phyloP scores from a whole-genome alignment of 2,797 vertebrate species.

The Florisuga fusca region DNA sequence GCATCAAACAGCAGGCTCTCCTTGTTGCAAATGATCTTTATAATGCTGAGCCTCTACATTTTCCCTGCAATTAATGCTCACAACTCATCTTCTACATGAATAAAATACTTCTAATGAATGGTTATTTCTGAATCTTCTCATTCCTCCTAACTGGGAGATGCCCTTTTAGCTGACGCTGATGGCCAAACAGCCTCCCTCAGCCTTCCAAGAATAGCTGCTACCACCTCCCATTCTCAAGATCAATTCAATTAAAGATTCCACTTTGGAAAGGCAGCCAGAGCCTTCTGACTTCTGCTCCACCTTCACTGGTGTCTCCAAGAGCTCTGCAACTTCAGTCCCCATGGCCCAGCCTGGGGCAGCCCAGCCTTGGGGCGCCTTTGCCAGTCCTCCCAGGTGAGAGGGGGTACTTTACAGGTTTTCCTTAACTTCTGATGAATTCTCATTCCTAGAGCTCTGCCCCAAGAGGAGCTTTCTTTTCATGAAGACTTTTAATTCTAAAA shows the following conservation, averaged over 20 bases:
- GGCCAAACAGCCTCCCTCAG: constrained; percentile 11
- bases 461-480: background rate
- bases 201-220: constrained; percentile 2
- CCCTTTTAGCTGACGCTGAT: background rate
- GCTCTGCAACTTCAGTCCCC: fast-evolving
- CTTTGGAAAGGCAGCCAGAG: background rate
- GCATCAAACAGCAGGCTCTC: background rate
- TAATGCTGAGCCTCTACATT: background rate
- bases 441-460: background rate
- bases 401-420: background rate
- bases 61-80: background rate
- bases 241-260: background rate
- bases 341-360: background rate
- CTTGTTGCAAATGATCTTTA: background rate
- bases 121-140: background rate
- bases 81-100: background rate
- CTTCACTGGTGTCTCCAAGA: background rate
- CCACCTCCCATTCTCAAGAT: background rate
- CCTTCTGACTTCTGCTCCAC: background rate
- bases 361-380: background rate
- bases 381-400: fast-evolving
- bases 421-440: background rate
- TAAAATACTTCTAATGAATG: background rate
- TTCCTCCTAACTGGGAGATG: background rate
- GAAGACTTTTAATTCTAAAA: background rate